Evolutionary conservation across 2,888 invertebrate genomes (phyloP), one percentile per base, ranked within the genome.

Genomic region (Doris montereyensis): DNA sequence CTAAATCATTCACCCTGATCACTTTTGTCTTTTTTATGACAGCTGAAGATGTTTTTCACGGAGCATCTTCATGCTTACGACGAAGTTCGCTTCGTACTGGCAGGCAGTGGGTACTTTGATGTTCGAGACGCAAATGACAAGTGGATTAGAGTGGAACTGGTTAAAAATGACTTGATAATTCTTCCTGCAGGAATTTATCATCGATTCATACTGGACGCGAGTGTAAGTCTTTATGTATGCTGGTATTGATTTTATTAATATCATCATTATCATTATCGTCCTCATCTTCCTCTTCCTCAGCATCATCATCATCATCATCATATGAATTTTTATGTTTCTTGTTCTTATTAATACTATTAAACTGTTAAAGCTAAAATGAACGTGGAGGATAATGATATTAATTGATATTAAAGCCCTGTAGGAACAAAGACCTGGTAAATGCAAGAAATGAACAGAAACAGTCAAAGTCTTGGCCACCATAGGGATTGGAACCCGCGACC

Each of bases 41-140:
- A 93, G 93, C 90, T 97, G 28, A 96, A 96, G 89, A 94, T 94
- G 0, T 99, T 99, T 91, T 98, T 94, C 88, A 94, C 94, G 0
- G 99, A 99, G 89, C 99, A 99, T 92, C 92, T 99, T 82, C 99
- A 99, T 88, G 95, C 96, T 0, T 98, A 99, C 92, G 98, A 99
- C 89, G 99, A 99, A 92, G 97, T 99, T 83, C 95, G 99, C 85
- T 94, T 97, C 62, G 94, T 97, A 30, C 87, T 96, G 34, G 96
- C 96, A 70, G 97, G 97, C 0, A 95, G 96, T 0, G 98, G 98
- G 0, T 99, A 98, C 91, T 99, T 99, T 91, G 99, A 99, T 92
- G 97, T 98, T 0, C 93, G 99, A 30, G 96, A 97, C 87, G 92
- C 90, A 0, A 90, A 94, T 35, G 98, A 99, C 89, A 93, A 95